These are phyloP conservation scores for Zhengitettix transpicula DNA, from an alignment of 2,888 invertebrate genomes.

Conservation along the genomic window DNA sequence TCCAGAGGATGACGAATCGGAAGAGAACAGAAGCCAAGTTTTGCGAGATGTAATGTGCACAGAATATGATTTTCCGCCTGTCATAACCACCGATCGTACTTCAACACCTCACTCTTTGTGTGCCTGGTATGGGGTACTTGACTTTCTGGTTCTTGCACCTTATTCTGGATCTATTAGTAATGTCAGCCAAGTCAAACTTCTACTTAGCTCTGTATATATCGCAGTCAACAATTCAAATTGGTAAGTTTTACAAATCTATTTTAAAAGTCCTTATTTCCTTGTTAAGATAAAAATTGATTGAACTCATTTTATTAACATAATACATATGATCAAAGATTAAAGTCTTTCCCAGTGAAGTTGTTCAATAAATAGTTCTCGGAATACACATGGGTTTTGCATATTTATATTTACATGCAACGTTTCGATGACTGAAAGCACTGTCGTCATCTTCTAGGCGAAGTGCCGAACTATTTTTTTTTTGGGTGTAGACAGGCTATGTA, in stretches of 20 bases:
- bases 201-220: slow-evolving; percentile 65
- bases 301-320: too few species aligned
- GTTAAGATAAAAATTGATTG: too few species aligned
- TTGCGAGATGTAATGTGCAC: slow-evolving; percentile 35
- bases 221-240: slow-evolving; percentile 68
- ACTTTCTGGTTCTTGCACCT: slow-evolving; percentile 63
- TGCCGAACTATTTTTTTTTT: too few species aligned
- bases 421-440: too few species aligned
- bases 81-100: slow-evolving; percentile 17
- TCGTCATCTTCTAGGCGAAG: too few species aligned
- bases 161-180: slow-evolving; percentile 25
- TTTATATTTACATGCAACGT: too few species aligned
- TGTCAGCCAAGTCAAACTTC: slow-evolving; percentile 51
- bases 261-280: too few species aligned
- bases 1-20: slow-evolving; percentile 17
- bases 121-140: slow-evolving; percentile 63
- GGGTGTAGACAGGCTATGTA: too few species aligned
- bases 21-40: slow-evolving; percentile 24
- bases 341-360: too few species aligned
- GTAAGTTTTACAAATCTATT: slow-evolving; percentile 22
- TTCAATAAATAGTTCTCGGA: too few species aligned
- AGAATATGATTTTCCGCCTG: slow-evolving; percentile 43
- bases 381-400: too few species aligned
- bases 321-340: too few species aligned
- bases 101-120: slow-evolving; percentile 36